phyloP scores from a whole-genome alignment of 2,888 invertebrate genomes.

The Sminthurides aquaticus region DNA sequence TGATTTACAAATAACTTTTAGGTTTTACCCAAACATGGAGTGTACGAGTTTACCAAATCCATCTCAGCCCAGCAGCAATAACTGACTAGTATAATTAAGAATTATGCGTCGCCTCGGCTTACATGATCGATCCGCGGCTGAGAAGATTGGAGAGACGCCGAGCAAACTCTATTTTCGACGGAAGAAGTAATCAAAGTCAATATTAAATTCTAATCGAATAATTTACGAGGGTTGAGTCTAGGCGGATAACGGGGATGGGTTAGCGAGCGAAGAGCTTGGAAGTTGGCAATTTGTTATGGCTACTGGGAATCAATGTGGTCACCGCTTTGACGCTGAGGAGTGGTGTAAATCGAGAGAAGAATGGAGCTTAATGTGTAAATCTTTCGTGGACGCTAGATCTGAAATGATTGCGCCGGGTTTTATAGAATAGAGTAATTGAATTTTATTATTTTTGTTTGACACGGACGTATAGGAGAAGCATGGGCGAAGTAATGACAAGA shows the following conservation, averaged over 20 bases:
- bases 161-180: conserved; percentile 22
- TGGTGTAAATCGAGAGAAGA: too few species aligned
- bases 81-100: conserved; percentile 35
- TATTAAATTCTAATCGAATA: background rate
- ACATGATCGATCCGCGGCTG: conserved; percentile 18
- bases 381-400: too few species aligned
- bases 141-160: conserved; percentile 26
- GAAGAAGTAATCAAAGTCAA: conserved; percentile 18
- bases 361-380: too few species aligned
- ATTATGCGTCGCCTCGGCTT: conserved; percentile 32
- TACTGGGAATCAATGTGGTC: too few species aligned
- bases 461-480: too few species aligned
- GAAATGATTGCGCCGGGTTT: too few species aligned
- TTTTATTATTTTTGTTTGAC: too few species aligned
- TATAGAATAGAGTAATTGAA: too few species aligned
- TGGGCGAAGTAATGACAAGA: too few species aligned
- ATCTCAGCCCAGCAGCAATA: conserved; percentile 27
- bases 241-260: background rate
- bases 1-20: conserved; percentile 4
- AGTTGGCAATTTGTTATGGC: too few species aligned
- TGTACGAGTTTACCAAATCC: conserved; percentile 27
- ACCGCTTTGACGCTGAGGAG: too few species aligned
- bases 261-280: too few species aligned
- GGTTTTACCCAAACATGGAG: conserved; percentile 32
- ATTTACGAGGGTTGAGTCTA: background rate